Evolutionary conservation across 2,888 invertebrate species (phyloP).

Genomic region (Mythimna vitellina): DNA sequence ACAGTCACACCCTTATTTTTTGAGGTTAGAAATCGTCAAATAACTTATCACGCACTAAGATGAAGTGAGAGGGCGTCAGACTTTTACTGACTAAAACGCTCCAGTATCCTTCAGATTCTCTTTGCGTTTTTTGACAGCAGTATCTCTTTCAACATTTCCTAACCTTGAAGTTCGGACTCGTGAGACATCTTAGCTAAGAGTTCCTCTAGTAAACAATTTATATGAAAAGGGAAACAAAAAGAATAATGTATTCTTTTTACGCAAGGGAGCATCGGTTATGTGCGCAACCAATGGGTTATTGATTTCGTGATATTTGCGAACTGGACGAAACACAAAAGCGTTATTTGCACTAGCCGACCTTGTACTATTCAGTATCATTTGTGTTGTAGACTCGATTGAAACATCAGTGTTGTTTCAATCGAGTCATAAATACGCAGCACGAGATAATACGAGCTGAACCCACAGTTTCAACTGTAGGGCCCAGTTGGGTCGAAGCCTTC

Average conservation of each 20-base stretch:
- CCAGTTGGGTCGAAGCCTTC: too few species aligned
- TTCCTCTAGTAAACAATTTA: not conserved
- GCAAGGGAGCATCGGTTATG: slow-evolving; percentile 4
- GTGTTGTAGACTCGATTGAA: too few species aligned
- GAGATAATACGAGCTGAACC: not conserved
- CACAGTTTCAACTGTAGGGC: too few species aligned
- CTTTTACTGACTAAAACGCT: too few species aligned
- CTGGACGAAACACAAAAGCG: not conserved
- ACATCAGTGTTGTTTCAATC: not conserved
- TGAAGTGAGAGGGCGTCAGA: too few species aligned
- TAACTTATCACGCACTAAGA: too few species aligned
- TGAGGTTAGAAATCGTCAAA: too few species aligned
- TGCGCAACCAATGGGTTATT: slow-evolving; percentile 18
- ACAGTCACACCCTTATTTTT: too few species aligned
- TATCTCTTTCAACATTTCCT: too few species aligned
- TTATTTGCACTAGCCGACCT: not conserved
- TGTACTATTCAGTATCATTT: not conserved
- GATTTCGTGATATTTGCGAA: slow-evolving; percentile 28
- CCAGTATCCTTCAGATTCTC: fast-evolving
- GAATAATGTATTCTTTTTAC: slow-evolving; percentile 8
- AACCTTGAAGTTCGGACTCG: too few species aligned
- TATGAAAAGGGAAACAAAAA: not conserved
- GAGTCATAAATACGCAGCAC: not conserved
- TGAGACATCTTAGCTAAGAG: too few species aligned
- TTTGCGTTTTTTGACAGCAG: not conserved